phyloP scores from a whole-genome alignment of 2,113 vertebrate species.

The Xenopus tropicalis region UCB_Xtro_10.0 CM004443.2:155212501-155213000 shows the following conservation, averaged over 20 bases:
- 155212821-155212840: conserved; percentile 46
- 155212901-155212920: too few species aligned
- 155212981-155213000: too few species aligned
- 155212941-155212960: background rate
- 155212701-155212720: background rate
- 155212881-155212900: too few species aligned
- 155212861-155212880: background rate
- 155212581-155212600: too few species aligned
- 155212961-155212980: too few species aligned
- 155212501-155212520: too few species aligned
- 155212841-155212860: conserved; percentile 18
- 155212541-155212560: too few species aligned
- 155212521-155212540: too few species aligned
- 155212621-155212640: too few species aligned
- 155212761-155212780: conserved; percentile 26
- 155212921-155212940: background rate
- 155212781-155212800: conserved; percentile 22
- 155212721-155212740: conserved; percentile 3
- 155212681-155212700: background rate
- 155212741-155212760: conserved; percentile 5
- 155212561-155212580: too few species aligned
- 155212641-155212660: too few species aligned
- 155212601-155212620: too few species aligned
- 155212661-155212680: background rate
- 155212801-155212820: conserved; percentile 45